Base-by-base conservation (phyloP, 2,797 vertebrate species). In the Cottoperca gobio region DNA sequence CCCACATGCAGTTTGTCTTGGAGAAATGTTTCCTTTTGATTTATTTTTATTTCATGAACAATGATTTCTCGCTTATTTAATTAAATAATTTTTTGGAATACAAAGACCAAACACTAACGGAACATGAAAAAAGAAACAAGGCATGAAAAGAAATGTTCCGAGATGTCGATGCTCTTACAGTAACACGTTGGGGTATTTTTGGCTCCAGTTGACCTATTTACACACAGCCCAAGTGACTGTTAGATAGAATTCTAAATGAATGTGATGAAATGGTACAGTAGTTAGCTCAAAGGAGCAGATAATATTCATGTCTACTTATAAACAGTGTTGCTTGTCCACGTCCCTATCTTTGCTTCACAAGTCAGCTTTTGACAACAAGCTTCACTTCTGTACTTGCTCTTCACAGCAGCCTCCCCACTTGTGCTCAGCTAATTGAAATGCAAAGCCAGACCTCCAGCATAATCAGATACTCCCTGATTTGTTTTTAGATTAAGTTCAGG, bases 401-500 rank as follows among this genome's bases (percentile, higher is more conserved):
- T 68, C 52, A 31, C 49, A 63, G 73, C 75, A 53, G 65, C 76
- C 63, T 57, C 70, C 0, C 55, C 71, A 48, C 65, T 76, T 19
- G 24, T 24, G 70, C 53, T 72, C 40, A 53, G 59, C 5, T 73
- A 67, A 85, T 89, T 90, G 69, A 88, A 87, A 90, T 89, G 78
- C 85, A 88, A 77, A 88, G 68, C 73, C 72, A 83, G 84, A 83
- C 73, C 74, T 73, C 17, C 53, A 58, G 81, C 82, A 79, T 89
- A 84, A 88, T 90, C 84, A 89, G 72, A 88, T 45, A 53, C 63
- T 75, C 79, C 79, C 82, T 88, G 84, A 89, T 89, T 91, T 89
- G 89, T 82, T 92, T 89, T 90, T 85, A 86, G 85, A 92, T 90
- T 75, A 88, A 67, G 71, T 80, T 88, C 82, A 80, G 63, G 84